A percentile compares a stretch with the other conserved stretches of the same genome.
Evolutionary conservation across 2,797 vertebrate species (phyloP).

Genomic region (Darevskia mixta): DNA sequence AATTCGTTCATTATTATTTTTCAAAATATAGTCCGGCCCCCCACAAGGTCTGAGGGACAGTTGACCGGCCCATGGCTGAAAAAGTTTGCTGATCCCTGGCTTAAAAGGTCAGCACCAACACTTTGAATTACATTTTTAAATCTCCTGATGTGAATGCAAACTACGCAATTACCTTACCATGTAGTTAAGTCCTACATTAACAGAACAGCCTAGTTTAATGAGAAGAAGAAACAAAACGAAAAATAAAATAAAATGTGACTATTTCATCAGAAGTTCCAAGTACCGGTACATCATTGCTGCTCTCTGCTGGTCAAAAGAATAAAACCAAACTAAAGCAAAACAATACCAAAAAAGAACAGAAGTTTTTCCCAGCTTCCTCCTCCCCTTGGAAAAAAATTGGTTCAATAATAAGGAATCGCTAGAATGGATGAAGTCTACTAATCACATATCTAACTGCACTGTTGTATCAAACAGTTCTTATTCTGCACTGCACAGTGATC

Average conservation of each 20-base stretch:
- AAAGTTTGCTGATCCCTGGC: no score
- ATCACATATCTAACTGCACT: neutral
- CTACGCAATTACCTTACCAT: neutral
- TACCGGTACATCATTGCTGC: constrained; percentile 77
- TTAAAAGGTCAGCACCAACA: no score
- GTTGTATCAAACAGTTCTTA: neutral
- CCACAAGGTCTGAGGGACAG: no score
- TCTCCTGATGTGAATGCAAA: neutral
- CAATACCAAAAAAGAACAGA: neutral
- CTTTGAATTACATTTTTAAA: neutral
- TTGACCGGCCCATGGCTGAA: no score
- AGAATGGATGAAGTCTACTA: neutral
- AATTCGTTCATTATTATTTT: no score
- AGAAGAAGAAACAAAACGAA: neutral
- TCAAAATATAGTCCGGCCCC: no score
- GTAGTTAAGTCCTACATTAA: neutral
- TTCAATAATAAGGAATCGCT: neutral
- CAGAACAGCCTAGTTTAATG: neutral
- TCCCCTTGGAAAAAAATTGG: neutral
- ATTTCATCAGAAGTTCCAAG: constrained; percentile 32
- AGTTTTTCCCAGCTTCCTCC: neutral
- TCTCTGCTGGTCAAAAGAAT: constrained; percentile 81
- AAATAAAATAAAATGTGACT: constrained; percentile 31
- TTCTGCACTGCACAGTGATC: neutral
- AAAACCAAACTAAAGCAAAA: neutral